Conservation (phyloP, 2,113 vertebrate genomes). For the Platysteira castanea region DNA sequence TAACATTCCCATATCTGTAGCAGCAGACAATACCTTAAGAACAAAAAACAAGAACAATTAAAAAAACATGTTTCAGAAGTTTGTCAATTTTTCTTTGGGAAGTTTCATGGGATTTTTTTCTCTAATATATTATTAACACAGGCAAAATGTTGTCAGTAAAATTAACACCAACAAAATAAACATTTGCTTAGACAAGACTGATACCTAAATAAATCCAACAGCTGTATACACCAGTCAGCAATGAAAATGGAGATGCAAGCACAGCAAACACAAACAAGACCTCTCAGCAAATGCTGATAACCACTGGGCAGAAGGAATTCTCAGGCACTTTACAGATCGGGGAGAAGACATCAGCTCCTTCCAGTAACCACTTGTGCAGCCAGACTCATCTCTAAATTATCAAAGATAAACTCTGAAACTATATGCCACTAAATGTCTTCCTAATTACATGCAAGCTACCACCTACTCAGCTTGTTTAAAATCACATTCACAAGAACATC, state of each 20-base stretch:
- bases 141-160: not conserved
- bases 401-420: not conserved
- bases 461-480: not conserved
- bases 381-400: not conserved
- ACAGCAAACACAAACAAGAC: accelerated
- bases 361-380: not conserved
- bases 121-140: not conserved
- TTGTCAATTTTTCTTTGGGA: not conserved
- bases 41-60: no score
- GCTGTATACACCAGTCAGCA: not conserved
- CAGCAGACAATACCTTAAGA: not conserved
- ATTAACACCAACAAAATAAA: not conserved
- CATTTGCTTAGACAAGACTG: not conserved
- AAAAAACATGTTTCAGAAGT: not conserved
- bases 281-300: not conserved
- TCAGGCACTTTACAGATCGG: not conserved
- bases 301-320: not conserved
- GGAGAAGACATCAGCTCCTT: not conserved
- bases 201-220: not conserved
- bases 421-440: not conserved
- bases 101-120: not conserved
- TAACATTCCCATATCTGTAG: not conserved
- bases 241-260: not conserved
- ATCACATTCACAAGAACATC: not conserved
- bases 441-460: not conserved